These are phyloP conservation scores for Mythimna albipuncta DNA, from an alignment of 2,888 invertebrate species.

Conservation along the genomic window DNA sequence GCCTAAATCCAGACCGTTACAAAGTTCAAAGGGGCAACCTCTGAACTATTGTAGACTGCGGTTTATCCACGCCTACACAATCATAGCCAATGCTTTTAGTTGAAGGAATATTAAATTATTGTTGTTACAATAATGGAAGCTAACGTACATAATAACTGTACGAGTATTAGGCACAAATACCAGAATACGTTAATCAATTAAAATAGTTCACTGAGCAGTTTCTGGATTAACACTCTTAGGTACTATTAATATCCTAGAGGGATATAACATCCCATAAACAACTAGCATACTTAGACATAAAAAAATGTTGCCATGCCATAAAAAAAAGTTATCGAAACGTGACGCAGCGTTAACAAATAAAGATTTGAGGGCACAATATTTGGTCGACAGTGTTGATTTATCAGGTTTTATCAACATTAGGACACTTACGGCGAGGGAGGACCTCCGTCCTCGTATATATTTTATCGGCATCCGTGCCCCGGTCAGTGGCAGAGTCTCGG, in stretches of 20 bases:
- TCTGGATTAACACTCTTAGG: background rate
- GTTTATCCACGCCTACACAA: slow-evolving; percentile 38
- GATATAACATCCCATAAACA: background rate
- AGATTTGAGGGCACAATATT: slow-evolving; percentile 50
- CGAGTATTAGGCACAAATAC: background rate
- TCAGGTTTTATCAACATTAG: slow-evolving; percentile 70
- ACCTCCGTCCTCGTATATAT: slow-evolving; percentile 72
- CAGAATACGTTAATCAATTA: slow-evolving; percentile 7
- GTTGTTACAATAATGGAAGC: slow-evolving; percentile 27
- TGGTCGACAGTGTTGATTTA: slow-evolving; percentile 55
- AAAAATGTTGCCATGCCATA: slow-evolving; percentile 8
- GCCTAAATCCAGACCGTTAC: slow-evolving; percentile 12
- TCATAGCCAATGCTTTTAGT: slow-evolving; percentile 27
- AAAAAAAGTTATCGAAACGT: slow-evolving; percentile 33
- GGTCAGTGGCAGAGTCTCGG: slow-evolving; percentile 82
- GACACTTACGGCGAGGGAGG: slow-evolving; percentile 71
- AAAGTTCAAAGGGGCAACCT: slow-evolving; percentile 30
- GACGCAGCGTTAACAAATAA: slow-evolving; percentile 40
- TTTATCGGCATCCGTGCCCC: slow-evolving; percentile 81
- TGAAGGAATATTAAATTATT: slow-evolving; percentile 45
- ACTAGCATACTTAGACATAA: background rate
- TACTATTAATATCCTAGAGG: background rate
- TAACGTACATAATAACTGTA: slow-evolving; percentile 12
- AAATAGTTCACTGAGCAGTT: slow-evolving; percentile 1
- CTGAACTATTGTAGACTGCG: slow-evolving; percentile 43